Percentiles rank a stretch among this genome's conserved stretches.
Conservation (phyloP, 1,140 invertebrate genomes). For the Drosophila kanapiae region DNA sequence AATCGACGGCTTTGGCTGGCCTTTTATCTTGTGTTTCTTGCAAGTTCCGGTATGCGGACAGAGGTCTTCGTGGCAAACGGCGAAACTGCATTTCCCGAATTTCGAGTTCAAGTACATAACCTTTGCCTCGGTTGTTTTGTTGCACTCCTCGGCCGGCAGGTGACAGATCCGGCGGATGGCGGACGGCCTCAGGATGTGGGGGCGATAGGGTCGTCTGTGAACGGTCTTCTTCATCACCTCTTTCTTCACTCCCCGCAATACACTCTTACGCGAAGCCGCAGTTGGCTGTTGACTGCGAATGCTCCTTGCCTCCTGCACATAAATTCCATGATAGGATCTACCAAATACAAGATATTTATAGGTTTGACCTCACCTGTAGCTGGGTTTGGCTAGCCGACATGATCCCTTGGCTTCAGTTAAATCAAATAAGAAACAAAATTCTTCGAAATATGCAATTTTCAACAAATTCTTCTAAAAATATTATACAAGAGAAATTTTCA, state of each 20-base stretch:
- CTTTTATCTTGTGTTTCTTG: neutral
- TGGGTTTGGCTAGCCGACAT: neutral
- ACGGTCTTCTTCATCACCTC: too few relatives aligned
- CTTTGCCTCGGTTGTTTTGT: neutral
- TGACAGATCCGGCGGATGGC: constrained; percentile 28
- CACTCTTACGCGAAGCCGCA: too few relatives aligned
- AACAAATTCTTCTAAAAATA: neutral
- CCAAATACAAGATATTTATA: too few relatives aligned
- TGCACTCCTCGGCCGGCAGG: neutral
- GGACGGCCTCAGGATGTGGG: neutral
- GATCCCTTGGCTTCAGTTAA: neutral
- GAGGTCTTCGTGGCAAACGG: neutral
- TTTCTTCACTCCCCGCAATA: too few relatives aligned
- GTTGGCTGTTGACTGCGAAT: too few relatives aligned
- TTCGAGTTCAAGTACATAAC: constrained; percentile 32
- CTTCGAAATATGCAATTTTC: neutral
- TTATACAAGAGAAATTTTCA: neutral
- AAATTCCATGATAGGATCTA: neutral
- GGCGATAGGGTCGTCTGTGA: neutral
- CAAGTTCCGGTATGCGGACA: neutral
- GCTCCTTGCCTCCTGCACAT: too few relatives aligned
- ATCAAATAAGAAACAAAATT: neutral
- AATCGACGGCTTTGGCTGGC: neutral
- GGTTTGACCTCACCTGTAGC: neutral
- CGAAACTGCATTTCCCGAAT: neutral